Conservation (phyloP, 1,140 invertebrate genomes). For the Forficula auricularia region DNA sequence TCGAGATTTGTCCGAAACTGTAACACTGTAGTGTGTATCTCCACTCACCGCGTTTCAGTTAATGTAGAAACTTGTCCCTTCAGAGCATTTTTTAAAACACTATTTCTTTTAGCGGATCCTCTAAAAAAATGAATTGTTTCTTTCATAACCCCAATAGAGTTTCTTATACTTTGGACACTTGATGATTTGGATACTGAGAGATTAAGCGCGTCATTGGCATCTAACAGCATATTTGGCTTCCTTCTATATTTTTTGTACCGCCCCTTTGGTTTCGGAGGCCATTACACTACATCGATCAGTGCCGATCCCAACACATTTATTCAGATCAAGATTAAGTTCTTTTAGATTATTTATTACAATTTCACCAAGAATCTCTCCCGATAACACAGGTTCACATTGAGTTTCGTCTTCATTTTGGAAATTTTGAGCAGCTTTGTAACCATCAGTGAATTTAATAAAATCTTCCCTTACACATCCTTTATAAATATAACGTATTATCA, state of each 20-base stretch:
- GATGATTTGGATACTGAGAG: conserved; percentile 14
- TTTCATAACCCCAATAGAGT: conserved; percentile 15
- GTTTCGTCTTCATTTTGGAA: neutral
- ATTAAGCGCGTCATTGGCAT: conserved; percentile 16
- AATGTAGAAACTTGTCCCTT: conserved; percentile 6
- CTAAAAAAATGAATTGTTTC: conserved; percentile 17
- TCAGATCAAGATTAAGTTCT: conserved; percentile 14
- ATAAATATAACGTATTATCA: conserved; percentile 14
- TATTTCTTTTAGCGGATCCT: conserved; percentile 14
- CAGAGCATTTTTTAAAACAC: neutral
- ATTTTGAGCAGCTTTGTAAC: neutral
- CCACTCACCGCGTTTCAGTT: conserved; percentile 15
- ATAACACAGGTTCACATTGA: conserved; percentile 13
- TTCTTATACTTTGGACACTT: conserved; percentile 11
- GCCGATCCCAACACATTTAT: conserved; percentile 14
- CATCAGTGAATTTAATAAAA: conserved; percentile 14
- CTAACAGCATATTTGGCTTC: conserved; percentile 13
- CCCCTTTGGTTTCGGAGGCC: conserved; percentile 15
- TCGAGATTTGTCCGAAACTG: conserved; percentile 11
- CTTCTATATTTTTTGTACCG: conserved; percentile 12
- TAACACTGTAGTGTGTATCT: conserved; percentile 11
- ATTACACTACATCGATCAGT: conserved; percentile 18
- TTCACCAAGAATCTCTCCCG: conserved; percentile 12
- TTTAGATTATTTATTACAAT: conserved; percentile 12
- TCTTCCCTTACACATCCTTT: conserved; percentile 12